A percentile compares a stretch with the other conserved stretches of the same genome.
phyloP scores from a whole-genome alignment of 2,797 vertebrate species.

The Falco berigora region DNA sequence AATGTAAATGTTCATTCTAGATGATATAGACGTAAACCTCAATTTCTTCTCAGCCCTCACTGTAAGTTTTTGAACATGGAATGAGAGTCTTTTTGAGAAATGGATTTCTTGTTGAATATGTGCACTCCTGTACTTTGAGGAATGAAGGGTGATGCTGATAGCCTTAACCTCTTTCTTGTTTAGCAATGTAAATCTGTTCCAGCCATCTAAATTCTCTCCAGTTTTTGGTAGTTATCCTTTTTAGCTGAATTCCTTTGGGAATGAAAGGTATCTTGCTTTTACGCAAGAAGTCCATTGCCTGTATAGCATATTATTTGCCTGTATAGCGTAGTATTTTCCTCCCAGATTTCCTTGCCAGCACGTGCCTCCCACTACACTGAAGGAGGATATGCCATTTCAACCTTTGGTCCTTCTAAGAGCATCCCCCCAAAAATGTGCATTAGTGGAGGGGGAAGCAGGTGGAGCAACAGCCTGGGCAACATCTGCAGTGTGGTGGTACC shows the following conservation, averaged over 20 bases:
- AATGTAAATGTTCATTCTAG: neutral
- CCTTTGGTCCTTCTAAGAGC: neutral
- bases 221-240: neutral
- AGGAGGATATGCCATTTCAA: neutral
- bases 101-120: neutral
- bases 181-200: neutral
- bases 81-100: neutral
- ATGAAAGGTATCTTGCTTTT: neutral
- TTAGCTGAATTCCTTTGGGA: neutral
- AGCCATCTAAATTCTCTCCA: neutral
- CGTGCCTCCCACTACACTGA: accelerated
- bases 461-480: neutral
- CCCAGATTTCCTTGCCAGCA: neutral
- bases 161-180: neutral
- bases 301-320: neutral
- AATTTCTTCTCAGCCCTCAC: neutral
- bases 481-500: neutral
- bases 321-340: neutral
- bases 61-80: neutral
- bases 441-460: neutral
- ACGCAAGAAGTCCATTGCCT: neutral
- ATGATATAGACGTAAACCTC: neutral
- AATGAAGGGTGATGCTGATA: neutral
- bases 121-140: neutral
- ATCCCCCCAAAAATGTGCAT: neutral